A percentile compares a stretch with the other conserved stretches of the same genome.
These are phyloP conservation scores for Enoplosus armatus DNA, from an alignment of 2,797 vertebrate genomes.

Conservation along the genomic window DNA sequence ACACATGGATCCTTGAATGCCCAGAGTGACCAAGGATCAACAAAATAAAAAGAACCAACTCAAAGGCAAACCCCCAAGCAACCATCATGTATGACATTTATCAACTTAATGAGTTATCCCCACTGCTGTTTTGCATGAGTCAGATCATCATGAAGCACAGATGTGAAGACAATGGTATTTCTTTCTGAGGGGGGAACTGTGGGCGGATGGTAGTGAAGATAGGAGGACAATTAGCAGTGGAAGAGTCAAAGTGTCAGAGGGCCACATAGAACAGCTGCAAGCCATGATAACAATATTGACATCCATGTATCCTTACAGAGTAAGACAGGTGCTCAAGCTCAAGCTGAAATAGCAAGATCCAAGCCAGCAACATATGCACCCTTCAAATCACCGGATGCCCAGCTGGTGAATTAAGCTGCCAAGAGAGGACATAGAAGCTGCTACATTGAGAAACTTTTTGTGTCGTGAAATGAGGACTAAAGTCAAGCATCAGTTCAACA, in stretches of 20 bases:
- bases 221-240: conserved; percentile 31
- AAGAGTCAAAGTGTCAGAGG: conserved; percentile 33
- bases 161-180: conserved; percentile 42
- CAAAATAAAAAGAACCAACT: conserved; percentile 4
- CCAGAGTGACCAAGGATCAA: not conserved
- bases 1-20: not conserved
- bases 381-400: conserved; percentile 36
- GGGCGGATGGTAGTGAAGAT: conserved; percentile 8
- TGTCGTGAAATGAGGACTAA: conserved; percentile 21
- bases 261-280: conserved; percentile 26
- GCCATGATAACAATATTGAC: conserved; percentile 26
- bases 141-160: conserved; percentile 44
- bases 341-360: conserved; percentile 28
- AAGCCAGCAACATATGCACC: conserved; percentile 25
- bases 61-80: conserved; percentile 24
- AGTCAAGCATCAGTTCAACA: conserved; percentile 22
- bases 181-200: not conserved
- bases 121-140: conserved; percentile 32
- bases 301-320: conserved; percentile 29
- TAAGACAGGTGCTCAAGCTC: conserved; percentile 31
- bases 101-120: conserved; percentile 50
- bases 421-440: conserved; percentile 28
- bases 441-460: conserved; percentile 13
- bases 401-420: conserved; percentile 37
- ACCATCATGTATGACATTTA: conserved; percentile 26